phyloP scores from a whole-genome alignment of 1,140 invertebrate genomes.

The Pachypeltis micranthus region DNA sequence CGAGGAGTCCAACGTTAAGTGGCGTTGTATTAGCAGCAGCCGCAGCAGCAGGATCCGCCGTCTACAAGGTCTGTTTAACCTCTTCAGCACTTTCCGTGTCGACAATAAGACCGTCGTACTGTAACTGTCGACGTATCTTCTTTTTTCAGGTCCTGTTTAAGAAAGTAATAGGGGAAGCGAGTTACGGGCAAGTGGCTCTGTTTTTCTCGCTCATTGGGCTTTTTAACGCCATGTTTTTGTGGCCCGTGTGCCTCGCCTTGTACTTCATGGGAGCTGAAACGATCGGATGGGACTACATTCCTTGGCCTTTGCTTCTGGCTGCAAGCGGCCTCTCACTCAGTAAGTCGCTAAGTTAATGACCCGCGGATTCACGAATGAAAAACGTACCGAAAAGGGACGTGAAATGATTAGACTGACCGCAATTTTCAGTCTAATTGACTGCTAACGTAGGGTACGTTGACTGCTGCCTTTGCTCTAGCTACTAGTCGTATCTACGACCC shows the following conservation, averaged over 20 bases:
- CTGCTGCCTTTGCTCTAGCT: too few relatives aligned
- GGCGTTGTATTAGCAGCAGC: slow-evolving; percentile 81
- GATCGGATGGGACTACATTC: slow-evolving; percentile 60
- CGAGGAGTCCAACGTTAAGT: slow-evolving; percentile 73
- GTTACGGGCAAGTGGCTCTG: slow-evolving; percentile 71
- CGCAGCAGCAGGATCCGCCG: slow-evolving; percentile 77
- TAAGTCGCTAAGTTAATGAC: too few relatives aligned
- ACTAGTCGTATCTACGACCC: too few relatives aligned
- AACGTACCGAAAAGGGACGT: too few relatives aligned
- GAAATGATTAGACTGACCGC: too few relatives aligned
- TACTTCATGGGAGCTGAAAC: slow-evolving; percentile 75
- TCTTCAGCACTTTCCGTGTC: not conserved
- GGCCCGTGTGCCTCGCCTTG: slow-evolving; percentile 71
- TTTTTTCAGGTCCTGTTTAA: slow-evolving; percentile 73
- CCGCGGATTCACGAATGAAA: too few relatives aligned
- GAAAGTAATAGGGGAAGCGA: slow-evolving; percentile 82
- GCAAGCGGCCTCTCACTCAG: slow-evolving; percentile 66
- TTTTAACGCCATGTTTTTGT: slow-evolving; percentile 68
- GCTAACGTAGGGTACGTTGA: too few relatives aligned
- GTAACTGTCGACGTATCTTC: too few relatives aligned
- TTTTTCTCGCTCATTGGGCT: slow-evolving; percentile 79
- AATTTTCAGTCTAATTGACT: not conserved
- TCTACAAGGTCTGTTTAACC: slow-evolving; percentile 82
- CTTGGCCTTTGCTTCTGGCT: slow-evolving; percentile 64
- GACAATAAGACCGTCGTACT: not conserved